A percentile compares a stretch with the other conserved stretches of the same genome.
These are phyloP conservation scores for Willisornis vidua DNA, from an alignment of 2,113 vertebrate species.

Conservation along the genomic window DNA sequence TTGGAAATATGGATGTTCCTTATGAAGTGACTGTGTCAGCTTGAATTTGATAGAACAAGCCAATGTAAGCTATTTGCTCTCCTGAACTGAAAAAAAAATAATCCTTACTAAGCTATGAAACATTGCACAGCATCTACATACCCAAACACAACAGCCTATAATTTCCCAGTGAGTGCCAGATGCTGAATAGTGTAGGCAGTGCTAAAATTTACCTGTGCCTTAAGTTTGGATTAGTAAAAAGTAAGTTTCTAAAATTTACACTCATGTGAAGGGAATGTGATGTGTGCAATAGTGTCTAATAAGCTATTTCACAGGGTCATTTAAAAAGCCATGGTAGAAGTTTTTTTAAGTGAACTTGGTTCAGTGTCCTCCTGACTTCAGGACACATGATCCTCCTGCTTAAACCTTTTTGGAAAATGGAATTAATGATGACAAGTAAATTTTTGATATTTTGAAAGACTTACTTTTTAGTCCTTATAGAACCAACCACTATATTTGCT, in stretches of 20 bases:
- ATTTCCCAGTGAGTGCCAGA: neutral
- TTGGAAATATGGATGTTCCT: neutral
- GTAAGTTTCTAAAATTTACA: neutral
- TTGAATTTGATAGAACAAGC: slow-evolving; percentile 30
- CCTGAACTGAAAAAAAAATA: neutral
- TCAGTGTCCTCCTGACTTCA: neutral
- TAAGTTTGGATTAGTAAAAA: neutral
- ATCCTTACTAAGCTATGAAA: slow-evolving; percentile 10
- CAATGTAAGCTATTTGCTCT: slow-evolving; percentile 9
- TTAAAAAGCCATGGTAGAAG: neutral
- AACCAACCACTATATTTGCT: neutral
- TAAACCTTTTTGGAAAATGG: neutral
- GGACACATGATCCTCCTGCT: neutral
- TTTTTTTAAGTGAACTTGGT: neutral
- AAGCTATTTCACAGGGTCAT: neutral
- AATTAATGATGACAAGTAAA: neutral
- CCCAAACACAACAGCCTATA: neutral
- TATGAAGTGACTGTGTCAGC: neutral
- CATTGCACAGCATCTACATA: neutral
- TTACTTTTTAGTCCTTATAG: neutral
- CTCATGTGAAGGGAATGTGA: neutral
- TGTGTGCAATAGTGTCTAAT: neutral
- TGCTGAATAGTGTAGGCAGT: neutral
- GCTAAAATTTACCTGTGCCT: neutral
- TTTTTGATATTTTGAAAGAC: neutral